A percentile compares a stretch with the other conserved stretches of the same genome.
phyloP scores from a whole-genome alignment of 1,140 invertebrate species.

The Micrasema minimum region DNA sequence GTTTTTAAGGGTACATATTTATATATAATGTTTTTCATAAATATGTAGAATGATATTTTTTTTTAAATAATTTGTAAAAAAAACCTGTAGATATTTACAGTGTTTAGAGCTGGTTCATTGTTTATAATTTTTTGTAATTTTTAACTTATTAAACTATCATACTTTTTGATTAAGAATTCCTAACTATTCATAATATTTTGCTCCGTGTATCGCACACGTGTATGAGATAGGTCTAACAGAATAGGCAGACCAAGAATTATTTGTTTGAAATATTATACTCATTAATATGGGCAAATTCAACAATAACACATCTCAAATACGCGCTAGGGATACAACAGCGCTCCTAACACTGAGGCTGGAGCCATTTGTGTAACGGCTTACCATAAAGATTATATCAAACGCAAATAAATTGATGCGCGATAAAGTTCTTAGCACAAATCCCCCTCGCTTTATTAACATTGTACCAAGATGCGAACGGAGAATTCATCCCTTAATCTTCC shows the following conservation, averaged over 20 bases:
- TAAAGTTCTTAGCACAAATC: slow-evolving; percentile 50
- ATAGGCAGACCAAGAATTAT: not conserved
- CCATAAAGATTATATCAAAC: slow-evolving; percentile 42
- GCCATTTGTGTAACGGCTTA: slow-evolving; percentile 36
- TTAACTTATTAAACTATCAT: too few species aligned
- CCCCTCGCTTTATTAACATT: slow-evolving; percentile 53
- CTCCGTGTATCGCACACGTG: too few species aligned
- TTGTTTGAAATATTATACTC: slow-evolving; percentile 14
- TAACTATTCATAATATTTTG: too few species aligned
- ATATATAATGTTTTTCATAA: too few species aligned
- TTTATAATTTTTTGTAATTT: too few species aligned
- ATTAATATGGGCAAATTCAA: slow-evolving; percentile 14
- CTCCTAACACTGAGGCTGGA: not conserved
- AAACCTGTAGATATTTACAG: too few species aligned
- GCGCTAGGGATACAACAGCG: not conserved
- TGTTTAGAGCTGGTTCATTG: too few species aligned
- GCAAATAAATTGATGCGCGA: slow-evolving; percentile 52
- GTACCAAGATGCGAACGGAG: slow-evolving; percentile 42
- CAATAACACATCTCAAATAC: slow-evolving; percentile 20
- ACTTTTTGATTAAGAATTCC: too few species aligned
- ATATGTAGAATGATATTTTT: too few species aligned
- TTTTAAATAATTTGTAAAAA: too few species aligned
- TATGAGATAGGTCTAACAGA: too few species aligned
- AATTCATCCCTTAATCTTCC: slow-evolving; percentile 52
- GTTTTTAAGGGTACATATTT: too few species aligned